phyloP scores from a whole-genome alignment of 1,140 invertebrate species.

The Hydropsyche tenuis region DNA sequence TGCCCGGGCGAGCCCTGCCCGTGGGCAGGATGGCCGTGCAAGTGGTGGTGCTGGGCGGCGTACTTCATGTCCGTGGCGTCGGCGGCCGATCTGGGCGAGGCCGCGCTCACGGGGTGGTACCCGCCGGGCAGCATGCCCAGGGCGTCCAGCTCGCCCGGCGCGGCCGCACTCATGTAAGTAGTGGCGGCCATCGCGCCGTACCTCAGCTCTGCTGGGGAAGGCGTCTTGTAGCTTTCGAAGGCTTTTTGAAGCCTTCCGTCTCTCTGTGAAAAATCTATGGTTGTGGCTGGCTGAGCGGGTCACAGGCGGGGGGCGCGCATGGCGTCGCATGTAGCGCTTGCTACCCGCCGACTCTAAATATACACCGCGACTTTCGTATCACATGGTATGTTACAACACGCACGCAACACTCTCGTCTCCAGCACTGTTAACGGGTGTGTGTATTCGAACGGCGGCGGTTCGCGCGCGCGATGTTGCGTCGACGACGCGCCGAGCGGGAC shows the following conservation, averaged over 20 bases:
- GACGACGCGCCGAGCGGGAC: conserved; percentile 52
- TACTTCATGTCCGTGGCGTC: conserved; percentile 94
- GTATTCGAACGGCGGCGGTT: conserved; percentile 55
- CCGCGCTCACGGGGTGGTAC: conserved; percentile 74
- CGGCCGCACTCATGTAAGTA: conserved; percentile 81
- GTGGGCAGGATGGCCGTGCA: conserved; percentile 63
- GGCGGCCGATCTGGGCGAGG: conserved; percentile 79
- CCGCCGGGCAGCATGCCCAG: conserved; percentile 76
- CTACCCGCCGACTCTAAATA: too few relatives aligned
- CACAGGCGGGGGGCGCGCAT: conserved; percentile 52
- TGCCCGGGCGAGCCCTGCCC: conserved; percentile 57
- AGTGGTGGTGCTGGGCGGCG: conserved; percentile 79
- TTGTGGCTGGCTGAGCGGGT: conserved; percentile 50
- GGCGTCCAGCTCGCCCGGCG: conserved; percentile 75
- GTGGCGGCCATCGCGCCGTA: conserved; percentile 78
- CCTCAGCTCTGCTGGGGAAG: conserved; percentile 66
- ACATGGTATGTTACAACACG: conserved; percentile 19
- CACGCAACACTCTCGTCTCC: conserved; percentile 33
- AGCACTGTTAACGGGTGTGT: conserved; percentile 55
- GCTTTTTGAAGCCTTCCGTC: conserved; percentile 63
- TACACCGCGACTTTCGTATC: not conserved
- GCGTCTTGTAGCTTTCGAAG: conserved; percentile 70
- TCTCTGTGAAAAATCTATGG: conserved; percentile 50
- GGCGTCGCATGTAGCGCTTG: conserved; percentile 52
- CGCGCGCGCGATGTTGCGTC: conserved; percentile 58